A percentile compares a stretch with the other conserved stretches of the same genome.
phyloP scores from a whole-genome alignment of 2,888 invertebrate species.

The Watsonalla cultraria region DNA sequence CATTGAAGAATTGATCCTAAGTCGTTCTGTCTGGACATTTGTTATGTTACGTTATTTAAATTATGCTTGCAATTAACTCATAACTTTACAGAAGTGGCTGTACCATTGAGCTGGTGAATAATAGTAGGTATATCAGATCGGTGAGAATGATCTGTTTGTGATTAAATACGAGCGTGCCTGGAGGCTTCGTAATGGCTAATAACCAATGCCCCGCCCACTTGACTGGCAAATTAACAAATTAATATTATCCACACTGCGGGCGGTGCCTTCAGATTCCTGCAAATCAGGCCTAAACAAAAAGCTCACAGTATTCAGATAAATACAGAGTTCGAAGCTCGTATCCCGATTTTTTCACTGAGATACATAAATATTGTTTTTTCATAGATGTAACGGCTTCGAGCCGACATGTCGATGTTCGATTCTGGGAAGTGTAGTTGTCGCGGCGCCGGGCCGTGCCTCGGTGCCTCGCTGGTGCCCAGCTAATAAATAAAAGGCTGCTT shows the following conservation, averaged over 20 bases:
- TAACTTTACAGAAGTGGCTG: neutral
- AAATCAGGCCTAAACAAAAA: constrained; percentile 67
- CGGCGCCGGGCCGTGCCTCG: constrained; percentile 56
- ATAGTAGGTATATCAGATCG: too few species aligned
- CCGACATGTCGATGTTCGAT: constrained; percentile 63
- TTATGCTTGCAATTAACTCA: neutral
- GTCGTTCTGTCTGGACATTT: neutral
- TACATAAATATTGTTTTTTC: constrained; percentile 78
- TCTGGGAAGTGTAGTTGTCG: constrained; percentile 71
- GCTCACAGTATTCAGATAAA: constrained; percentile 67
- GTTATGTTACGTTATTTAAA: neutral
- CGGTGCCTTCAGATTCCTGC: constrained; percentile 70
- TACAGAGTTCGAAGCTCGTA: constrained; percentile 55
- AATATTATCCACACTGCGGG: constrained; percentile 50
- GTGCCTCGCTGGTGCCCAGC: constrained; percentile 37
- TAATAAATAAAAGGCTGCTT: constrained; percentile 76
- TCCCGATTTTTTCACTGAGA: constrained; percentile 72
- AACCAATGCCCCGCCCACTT: constrained; percentile 43
- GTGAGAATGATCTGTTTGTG: neutral
- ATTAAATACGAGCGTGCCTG: constrained; percentile 1
- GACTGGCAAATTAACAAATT: constrained; percentile 59
- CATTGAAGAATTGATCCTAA: too few species aligned
- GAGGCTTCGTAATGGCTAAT: constrained; percentile 19
- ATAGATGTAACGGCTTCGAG: constrained; percentile 68
- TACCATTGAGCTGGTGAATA: neutral